Percentiles rank a stretch among this genome's conserved stretches.
Evolutionary conservation across 2,797 vertebrate species (phyloP).

Genomic region (Perodicticus potto): DNA sequence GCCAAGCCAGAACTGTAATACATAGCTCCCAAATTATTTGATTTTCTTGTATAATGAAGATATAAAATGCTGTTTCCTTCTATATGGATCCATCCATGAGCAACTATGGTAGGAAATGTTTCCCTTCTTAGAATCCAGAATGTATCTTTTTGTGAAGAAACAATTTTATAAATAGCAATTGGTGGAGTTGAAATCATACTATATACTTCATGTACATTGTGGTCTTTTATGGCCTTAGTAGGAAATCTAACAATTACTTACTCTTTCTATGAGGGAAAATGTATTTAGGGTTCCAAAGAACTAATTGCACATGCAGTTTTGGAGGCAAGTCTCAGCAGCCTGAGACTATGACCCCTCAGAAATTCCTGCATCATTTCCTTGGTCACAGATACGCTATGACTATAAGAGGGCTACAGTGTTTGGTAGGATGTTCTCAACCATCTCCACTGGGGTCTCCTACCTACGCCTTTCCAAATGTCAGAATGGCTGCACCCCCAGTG

Average conservation of each 20-base stretch:
- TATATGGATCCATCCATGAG: background rate
- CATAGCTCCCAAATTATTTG: background rate
- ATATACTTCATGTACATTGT: background rate
- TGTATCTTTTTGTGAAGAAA: conserved; percentile 7
- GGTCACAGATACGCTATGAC: background rate
- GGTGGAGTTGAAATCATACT: conserved; percentile 22
- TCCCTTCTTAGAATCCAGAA: background rate
- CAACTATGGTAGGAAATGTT: background rate
- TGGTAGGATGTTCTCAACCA: background rate
- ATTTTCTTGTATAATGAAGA: conserved; percentile 12
- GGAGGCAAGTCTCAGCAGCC: conserved; percentile 54
- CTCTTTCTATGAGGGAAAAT: background rate
- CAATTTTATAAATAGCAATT: conserved; percentile 24
- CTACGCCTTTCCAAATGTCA: background rate
- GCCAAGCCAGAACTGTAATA: background rate
- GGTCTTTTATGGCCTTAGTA: conserved; percentile 33
- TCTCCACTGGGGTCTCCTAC: background rate
- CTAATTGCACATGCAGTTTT: conserved; percentile 35
- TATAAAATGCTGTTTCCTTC: background rate
- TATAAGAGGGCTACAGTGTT: background rate
- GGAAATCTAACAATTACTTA: conserved; percentile 10
- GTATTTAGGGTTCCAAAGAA: conserved; percentile 39
- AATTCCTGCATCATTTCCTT: conserved; percentile 52
- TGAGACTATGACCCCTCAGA: conserved; percentile 25
- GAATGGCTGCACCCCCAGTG: conserved; percentile 1